Conservation (phyloP, 2,888 invertebrate genomes). For the Alloplasta piceator region DNA sequence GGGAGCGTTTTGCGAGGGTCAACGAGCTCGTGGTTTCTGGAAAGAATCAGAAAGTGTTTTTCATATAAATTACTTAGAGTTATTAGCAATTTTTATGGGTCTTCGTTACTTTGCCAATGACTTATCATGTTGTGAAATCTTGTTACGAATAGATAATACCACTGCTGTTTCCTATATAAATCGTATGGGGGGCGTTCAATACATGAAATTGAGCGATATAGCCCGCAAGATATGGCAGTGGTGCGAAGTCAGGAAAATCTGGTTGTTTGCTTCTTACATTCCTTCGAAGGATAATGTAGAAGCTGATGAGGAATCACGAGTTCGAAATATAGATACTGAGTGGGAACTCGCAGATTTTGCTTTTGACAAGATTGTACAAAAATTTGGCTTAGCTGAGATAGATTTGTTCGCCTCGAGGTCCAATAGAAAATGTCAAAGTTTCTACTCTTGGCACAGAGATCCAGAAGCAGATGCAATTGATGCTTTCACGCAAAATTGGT, state of each 20-base stretch:
- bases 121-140: slow-evolving; percentile 53
- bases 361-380: slow-evolving; percentile 20
- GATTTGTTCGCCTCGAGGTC: slow-evolving; percentile 62
- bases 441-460: slow-evolving; percentile 55
- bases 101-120: slow-evolving; percentile 22
- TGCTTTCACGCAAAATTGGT: slow-evolving; percentile 27
- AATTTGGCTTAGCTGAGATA: slow-evolving; percentile 47
- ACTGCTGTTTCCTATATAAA: slow-evolving; percentile 67
- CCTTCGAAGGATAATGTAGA: slow-evolving; percentile 63
- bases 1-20: too few relatives aligned
- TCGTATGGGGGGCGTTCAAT: slow-evolving; percentile 65
- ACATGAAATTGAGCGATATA: slow-evolving; percentile 51
- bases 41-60: neutral
- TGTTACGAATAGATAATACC: slow-evolving; percentile 68
- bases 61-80: slow-evolving; percentile 60
- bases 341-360: slow-evolving; percentile 51
- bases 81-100: slow-evolving; percentile 44
- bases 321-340: slow-evolving; percentile 63
- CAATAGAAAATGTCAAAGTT: slow-evolving; percentile 45
- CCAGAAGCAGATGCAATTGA: slow-evolving; percentile 53
- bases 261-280: slow-evolving; percentile 67
- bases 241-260: slow-evolving; percentile 63
- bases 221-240: slow-evolving; percentile 66
- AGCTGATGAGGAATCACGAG: slow-evolving; percentile 70
- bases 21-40: too few relatives aligned